Conservation (phyloP, 2,888 invertebrate species). For the Drosophila lacicola region DNA sequence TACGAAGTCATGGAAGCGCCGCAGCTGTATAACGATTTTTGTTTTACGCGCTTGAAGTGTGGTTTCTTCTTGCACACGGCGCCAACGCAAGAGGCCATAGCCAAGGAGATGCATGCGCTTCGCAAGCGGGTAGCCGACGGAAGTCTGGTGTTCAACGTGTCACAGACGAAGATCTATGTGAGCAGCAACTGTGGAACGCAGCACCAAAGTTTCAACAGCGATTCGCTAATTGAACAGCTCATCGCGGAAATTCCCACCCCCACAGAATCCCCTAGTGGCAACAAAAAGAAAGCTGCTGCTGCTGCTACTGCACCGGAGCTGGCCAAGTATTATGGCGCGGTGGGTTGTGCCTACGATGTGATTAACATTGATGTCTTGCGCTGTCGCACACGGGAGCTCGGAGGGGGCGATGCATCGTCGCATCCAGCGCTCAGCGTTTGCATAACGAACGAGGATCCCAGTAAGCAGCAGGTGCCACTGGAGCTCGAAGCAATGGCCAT, state of each 20-base stretch:
- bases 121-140: slow-evolving; percentile 91
- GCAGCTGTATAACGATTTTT: slow-evolving; percentile 89
- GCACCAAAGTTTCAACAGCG: slow-evolving; percentile 64
- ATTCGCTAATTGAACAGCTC: slow-evolving; percentile 73
- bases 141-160: slow-evolving; percentile 89
- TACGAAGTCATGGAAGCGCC: slow-evolving; percentile 88
- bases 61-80: slow-evolving; percentile 89
- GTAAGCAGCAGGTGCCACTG: slow-evolving; percentile 86
- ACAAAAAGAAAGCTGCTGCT: slow-evolving; percentile 29
- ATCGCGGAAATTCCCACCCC: slow-evolving; percentile 61
- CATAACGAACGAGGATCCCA: slow-evolving; percentile 72
- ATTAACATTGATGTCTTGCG: slow-evolving; percentile 82
- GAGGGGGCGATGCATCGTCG: slow-evolving; percentile 46
- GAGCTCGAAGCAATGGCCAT: slow-evolving; percentile 90
- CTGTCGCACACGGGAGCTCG: slow-evolving; percentile 80
- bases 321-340: slow-evolving; percentile 57
- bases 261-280: slow-evolving; percentile 36
- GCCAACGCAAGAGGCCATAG: slow-evolving; percentile 86
- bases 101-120: slow-evolving; percentile 88
- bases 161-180: slow-evolving; percentile 88
- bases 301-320: slow-evolving; percentile 9
- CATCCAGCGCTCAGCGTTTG: slow-evolving; percentile 72
- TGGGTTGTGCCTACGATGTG: slow-evolving; percentile 81
- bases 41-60: slow-evolving; percentile 89
- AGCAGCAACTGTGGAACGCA: slow-evolving; percentile 85